A percentile compares a stretch with the other conserved stretches of the same genome.
These are phyloP conservation scores for Sylvia atricapilla DNA, from an alignment of 2,113 vertebrate species.

Conservation along the genomic window DNA sequence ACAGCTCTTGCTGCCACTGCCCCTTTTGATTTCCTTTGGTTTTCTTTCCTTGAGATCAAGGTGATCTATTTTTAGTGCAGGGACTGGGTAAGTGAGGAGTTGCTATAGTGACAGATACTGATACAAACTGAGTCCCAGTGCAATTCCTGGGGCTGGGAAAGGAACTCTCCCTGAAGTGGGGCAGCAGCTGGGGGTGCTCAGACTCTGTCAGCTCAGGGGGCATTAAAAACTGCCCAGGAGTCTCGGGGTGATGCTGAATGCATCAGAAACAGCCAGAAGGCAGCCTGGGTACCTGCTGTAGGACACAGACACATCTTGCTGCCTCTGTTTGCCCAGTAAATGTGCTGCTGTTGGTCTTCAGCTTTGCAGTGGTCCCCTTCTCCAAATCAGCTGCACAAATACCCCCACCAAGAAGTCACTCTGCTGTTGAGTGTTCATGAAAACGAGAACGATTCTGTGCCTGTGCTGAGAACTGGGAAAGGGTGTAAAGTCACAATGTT, in stretches of 20 bases:
- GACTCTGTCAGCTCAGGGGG: neutral
- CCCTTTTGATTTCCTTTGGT: constrained; percentile 47
- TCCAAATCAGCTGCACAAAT: neutral
- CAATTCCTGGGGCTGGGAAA: neutral
- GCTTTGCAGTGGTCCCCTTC: neutral
- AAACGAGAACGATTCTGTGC: neutral
- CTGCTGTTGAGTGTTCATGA: neutral
- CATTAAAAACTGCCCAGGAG: neutral
- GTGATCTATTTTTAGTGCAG: constrained; percentile 76
- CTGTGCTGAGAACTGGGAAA: rapidly evolving
- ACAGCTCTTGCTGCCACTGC: neutral
- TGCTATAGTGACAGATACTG: constrained; percentile 74
- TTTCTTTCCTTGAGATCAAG: constrained; percentile 65
- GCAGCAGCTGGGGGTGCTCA: neutral
- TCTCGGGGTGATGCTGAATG: neutral
- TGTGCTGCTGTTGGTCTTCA: neutral
- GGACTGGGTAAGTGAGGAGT: constrained; percentile 57
- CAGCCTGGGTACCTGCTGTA: neutral
- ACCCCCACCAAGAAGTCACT: neutral
- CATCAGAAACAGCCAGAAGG: neutral
- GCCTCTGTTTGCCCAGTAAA: neutral
- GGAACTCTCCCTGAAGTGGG: neutral
- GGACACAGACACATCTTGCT: neutral
- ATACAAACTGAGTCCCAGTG: constrained; percentile 50
- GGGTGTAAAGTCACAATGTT: neutral